Percentiles rank a stretch among this genome's conserved stretches.
phyloP scores from a whole-genome alignment of 2,888 invertebrate genomes.

The Pheosia tremula region DNA sequence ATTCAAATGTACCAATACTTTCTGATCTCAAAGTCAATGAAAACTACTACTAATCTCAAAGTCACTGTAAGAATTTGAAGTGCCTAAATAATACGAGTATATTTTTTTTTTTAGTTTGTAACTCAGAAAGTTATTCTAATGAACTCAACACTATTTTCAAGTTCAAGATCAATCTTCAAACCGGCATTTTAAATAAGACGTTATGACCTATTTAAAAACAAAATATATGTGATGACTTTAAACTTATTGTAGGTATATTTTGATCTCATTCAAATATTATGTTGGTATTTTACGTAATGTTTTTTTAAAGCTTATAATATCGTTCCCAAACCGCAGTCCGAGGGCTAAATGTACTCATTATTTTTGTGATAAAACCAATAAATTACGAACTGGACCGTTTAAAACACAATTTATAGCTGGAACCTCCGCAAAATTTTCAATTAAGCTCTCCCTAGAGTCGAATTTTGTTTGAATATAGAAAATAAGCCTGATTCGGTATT shows the following conservation, averaged over 20 bases:
- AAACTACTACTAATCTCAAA: no score
- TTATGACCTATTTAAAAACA: no score
- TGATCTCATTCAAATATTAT: neutral
- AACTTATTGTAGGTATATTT: neutral
- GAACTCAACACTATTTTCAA: no score
- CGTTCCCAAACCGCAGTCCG: constrained; percentile 1
- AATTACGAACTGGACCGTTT: constrained; percentile 26
- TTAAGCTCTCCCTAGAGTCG: constrained; percentile 26
- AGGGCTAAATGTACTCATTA: constrained; percentile 8
- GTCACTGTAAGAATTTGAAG: no score
- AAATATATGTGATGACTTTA: no score
- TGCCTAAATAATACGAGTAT: no score
- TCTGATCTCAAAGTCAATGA: no score
- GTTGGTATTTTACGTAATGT: neutral
- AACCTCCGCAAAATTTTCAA: constrained; percentile 27
- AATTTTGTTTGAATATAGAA: constrained; percentile 25
- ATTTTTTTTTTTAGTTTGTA: no score
- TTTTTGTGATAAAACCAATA: constrained; percentile 27
- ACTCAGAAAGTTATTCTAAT: no score
- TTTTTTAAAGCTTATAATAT: constrained; percentile 3
- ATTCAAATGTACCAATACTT: no score
- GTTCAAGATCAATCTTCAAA: no score
- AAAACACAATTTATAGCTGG: constrained; percentile 24
- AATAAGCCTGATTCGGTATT: neutral
- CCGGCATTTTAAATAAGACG: no score